Percentiles rank a stretch among this genome's conserved stretches.
These are phyloP conservation scores for Phrynocephalus versicolor DNA, from an alignment of 2,113 vertebrate genomes.

Conservation along the genomic window DNA sequence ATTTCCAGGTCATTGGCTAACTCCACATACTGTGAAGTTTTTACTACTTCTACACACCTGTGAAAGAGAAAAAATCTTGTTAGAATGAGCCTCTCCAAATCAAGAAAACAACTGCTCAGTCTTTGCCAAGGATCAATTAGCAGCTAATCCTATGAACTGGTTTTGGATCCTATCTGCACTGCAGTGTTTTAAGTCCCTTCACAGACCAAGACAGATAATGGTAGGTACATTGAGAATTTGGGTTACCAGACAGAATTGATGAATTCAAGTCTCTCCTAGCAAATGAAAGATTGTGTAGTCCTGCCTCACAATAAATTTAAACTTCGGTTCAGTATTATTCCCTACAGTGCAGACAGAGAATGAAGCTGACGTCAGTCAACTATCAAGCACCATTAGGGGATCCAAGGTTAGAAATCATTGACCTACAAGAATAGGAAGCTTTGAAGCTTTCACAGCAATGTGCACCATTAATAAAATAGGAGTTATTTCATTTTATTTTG, in stretches of 20 bases:
- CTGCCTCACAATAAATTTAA: not conserved
- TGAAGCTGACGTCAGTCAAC: not conserved
- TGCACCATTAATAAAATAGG: not conserved
- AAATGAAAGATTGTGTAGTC: not conserved
- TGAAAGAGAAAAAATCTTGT: constrained; percentile 18
- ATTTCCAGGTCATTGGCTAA: constrained; percentile 96
- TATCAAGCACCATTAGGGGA: not conserved
- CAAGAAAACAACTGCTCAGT: not conserved
- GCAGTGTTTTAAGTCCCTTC: not conserved
- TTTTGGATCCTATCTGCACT: not conserved
- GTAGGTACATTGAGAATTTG: not conserved
- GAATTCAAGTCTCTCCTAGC: not conserved
- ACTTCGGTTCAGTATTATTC: not conserved
- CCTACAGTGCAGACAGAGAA: not conserved
- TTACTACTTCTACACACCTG: constrained; percentile 96
- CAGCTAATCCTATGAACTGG: not conserved
- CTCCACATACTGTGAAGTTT: constrained; percentile 92
- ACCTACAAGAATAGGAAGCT: not conserved
- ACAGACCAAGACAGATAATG: not conserved
- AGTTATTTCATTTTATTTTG: not conserved
- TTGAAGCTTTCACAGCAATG: rapidly evolving
- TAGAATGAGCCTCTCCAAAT: not conserved
- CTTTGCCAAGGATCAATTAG: not conserved
- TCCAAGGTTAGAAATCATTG: too few relatives aligned
- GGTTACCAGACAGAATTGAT: not conserved